Conservation (phyloP, 2,888 invertebrate genomes). For the Pedicia rivosa region DNA sequence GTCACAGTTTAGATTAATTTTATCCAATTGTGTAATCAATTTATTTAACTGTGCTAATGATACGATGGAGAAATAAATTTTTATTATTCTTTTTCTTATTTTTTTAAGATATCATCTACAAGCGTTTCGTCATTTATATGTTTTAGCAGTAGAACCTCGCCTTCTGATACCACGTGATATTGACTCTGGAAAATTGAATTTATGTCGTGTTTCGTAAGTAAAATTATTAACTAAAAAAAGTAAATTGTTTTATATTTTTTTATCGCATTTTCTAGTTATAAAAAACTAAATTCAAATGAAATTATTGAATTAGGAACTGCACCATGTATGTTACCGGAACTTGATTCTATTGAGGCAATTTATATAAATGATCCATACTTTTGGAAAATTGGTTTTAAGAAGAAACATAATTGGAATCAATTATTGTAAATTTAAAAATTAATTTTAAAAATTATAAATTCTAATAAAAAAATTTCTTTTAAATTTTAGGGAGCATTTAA, state of each 20-base stretch:
- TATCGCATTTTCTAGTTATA: slow-evolving; percentile 18
- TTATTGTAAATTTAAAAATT: slow-evolving; percentile 51
- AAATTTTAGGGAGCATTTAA: slow-evolving; percentile 3
- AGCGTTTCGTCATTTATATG: slow-evolving; percentile 92
- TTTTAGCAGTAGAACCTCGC: slow-evolving; percentile 81
- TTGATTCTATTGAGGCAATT: slow-evolving; percentile 56
- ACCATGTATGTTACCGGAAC: slow-evolving; percentile 74
- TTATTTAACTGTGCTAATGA: too few species aligned
- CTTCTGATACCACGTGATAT: slow-evolving; percentile 78
- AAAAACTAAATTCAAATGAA: slow-evolving; percentile 34
- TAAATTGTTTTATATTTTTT: slow-evolving; percentile 1
- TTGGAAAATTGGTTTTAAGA: slow-evolving; percentile 76
- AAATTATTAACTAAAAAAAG: neutral
- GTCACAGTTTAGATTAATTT: slow-evolving; percentile 3
- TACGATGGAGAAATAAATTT: too few species aligned
- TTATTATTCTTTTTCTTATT: slow-evolving; percentile 3
- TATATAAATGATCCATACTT: slow-evolving; percentile 70
- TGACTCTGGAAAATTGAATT: slow-evolving; percentile 61
- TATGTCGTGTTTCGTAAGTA: slow-evolving; percentile 53
- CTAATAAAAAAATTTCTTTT: slow-evolving; percentile 3
- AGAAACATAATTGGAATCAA: slow-evolving; percentile 69
- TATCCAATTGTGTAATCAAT: too few species aligned
- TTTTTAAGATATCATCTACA: slow-evolving; percentile 82
- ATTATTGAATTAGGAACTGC: slow-evolving; percentile 42
- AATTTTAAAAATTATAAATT: too few species aligned